Percentiles rank a stretch among this genome's conserved stretches.
phyloP scores from a whole-genome alignment of 2,797 vertebrate species.

The Phalanger gymnotis region DNA sequence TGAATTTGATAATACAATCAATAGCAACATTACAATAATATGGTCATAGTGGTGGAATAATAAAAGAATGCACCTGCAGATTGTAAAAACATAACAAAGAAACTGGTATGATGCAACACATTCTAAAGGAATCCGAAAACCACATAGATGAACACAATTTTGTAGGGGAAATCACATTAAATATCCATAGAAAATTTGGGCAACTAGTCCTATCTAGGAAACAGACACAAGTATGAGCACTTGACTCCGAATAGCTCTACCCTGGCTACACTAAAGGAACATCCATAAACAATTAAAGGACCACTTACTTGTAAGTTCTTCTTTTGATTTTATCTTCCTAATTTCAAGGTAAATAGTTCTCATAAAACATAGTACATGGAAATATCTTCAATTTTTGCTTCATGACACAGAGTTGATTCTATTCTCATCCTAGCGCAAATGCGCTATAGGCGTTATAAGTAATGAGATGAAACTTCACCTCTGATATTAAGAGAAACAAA shows the following conservation, averaged over 20 bases:
- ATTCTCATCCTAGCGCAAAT: constrained; percentile 33
- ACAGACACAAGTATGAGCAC: not conserved
- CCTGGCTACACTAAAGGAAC: not conserved
- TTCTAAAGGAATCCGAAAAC: not conserved
- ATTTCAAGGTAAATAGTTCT: constrained; percentile 21
- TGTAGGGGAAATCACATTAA: not conserved
- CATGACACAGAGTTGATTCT: not conserved
- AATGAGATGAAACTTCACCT: not conserved
- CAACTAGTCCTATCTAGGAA: not conserved
- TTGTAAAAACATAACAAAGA: not conserved
- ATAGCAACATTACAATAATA: not conserved
- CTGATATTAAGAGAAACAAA: constrained; percentile 22
- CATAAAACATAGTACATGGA: constrained; percentile 1
- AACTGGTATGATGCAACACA: not conserved
- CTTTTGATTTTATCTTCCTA: constrained; percentile 5
- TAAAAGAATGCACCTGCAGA: not conserved
- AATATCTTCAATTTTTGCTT: constrained; percentile 28
- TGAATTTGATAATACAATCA: not conserved
- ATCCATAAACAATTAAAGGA: not conserved
- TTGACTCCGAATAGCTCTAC: not conserved
- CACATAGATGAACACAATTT: not conserved
- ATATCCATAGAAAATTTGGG: not conserved
- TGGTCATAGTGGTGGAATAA: not conserved
- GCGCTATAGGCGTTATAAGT: not conserved
- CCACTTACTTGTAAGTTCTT: not conserved